Evolutionary conservation across 2,797 vertebrate species (phyloP), one percentile per base, ranked within the genome.

Genomic region (Xenopus petersii): DNA sequence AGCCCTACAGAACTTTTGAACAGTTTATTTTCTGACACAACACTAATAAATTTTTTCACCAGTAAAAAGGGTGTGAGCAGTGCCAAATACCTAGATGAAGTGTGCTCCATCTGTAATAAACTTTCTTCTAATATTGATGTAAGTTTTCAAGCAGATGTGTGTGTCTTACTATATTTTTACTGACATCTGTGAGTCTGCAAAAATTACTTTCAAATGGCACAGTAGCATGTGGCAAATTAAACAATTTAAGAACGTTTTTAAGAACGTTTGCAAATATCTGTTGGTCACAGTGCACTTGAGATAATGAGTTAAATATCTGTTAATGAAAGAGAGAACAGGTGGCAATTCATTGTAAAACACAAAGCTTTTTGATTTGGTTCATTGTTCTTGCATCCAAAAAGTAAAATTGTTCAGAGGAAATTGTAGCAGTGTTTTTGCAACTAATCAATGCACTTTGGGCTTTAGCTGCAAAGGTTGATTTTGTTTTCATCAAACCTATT

Each of bases 241-340:
- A 64, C 66, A 74, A 56, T 63, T 77, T n/a, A n/a, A n/a, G n/a
- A n/a, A n/a, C n/a, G n/a, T n/a, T 73, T 67, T 51, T 76, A 51
- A 17, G 16, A 62, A 24, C 58, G 54, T 62, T 63, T 12, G 46
- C 7, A 77, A 67, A 54, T 51, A 58, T 61, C 63, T 67, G 26
- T 54, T 73, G 56, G 49, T 46, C 66, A 56, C 16, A 72, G 56
- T 64, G 59, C 51, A 9, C 61, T 26, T 36, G 36, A 62, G 46
- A 30, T 48, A 36, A 54, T 54, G 64, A 72, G 65, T 64, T 59
- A 51, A 64, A 69, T 73, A 73, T 64, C 60, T 67, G 64, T 74
- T 74, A 65, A 64, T 49, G 17, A 24, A 70, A 73, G 54, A 65
- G 42, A 55, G 46, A 78, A 77, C 70, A 73, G 70, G 49, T 73